These are phyloP conservation scores for Gymnorhina tibicen DNA, from an alignment of 2,113 vertebrate genomes.

Conservation along the genomic window DNA sequence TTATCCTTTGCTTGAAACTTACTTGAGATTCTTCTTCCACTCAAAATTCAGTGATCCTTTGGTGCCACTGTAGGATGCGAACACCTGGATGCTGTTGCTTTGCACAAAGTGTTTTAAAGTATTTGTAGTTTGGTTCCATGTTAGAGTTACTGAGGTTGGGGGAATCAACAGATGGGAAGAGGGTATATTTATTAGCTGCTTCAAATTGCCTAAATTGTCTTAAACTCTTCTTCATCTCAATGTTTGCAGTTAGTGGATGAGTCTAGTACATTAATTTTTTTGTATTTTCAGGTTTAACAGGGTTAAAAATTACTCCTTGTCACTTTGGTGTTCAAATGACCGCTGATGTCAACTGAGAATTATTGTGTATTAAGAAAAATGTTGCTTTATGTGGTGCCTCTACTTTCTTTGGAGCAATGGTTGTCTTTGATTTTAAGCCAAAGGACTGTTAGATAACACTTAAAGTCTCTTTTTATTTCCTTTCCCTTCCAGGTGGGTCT, in stretches of 20 bases:
- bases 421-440: neutral
- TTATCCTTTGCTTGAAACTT: neutral
- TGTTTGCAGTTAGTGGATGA: neutral
- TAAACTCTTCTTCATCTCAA: neutral
- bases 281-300: neutral
- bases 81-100: accelerated
- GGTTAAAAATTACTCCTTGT: neutral
- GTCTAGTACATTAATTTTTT: neutral
- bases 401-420: neutral
- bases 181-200: neutral
- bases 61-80: no score
- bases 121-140: neutral
- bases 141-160: neutral
- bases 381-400: neutral
- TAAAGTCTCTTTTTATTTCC: neutral
- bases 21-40: neutral
- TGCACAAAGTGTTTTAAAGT: neutral
- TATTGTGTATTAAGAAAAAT: neutral
- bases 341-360: neutral
- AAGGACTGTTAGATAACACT: neutral
- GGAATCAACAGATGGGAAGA: neutral
- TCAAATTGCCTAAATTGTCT: neutral
- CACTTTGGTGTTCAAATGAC: neutral
- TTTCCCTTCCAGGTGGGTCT: constrained; percentile 86
- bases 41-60: neutral